These are phyloP conservation scores for Tetraodon nigroviridis DNA, from an alignment of 2,113 vertebrate species.

Conservation along the genomic window DNA sequence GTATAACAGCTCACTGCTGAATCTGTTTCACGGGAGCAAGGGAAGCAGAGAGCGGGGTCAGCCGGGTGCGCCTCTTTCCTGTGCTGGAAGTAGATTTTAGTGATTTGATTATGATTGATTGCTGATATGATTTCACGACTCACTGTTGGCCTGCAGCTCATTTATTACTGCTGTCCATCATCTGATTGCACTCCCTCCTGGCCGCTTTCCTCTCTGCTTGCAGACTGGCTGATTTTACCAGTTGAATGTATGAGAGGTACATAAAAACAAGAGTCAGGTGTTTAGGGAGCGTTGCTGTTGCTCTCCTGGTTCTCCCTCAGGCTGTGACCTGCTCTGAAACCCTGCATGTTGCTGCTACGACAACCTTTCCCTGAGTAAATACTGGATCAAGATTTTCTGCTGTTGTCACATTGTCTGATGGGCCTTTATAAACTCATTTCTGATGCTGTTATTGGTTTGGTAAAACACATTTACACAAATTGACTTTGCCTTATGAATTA, in stretches of 20 bases:
- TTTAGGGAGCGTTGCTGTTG: background rate
- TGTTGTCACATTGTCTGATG: background rate
- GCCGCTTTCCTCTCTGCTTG: constrained; percentile 9
- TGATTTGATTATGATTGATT: constrained; percentile 67
- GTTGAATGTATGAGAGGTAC: background rate
- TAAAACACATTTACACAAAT: background rate
- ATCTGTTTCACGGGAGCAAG: background rate
- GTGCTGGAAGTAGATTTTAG: constrained; percentile 58
- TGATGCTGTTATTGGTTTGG: background rate
- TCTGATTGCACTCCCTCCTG: constrained; percentile 21
- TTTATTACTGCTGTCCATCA: constrained; percentile 63
- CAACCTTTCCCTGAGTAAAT: constrained; percentile 4
- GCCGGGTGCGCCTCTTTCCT: constrained; percentile 16
- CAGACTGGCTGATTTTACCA: background rate
- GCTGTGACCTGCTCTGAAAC: constrained; percentile 13
- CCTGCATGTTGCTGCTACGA: constrained; percentile 1
- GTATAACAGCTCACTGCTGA: constrained; percentile 6
- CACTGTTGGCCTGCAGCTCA: constrained; percentile 59
- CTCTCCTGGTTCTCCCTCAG: constrained; percentile 12
- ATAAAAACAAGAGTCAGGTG: background rate
- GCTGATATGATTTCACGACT: constrained; percentile 66
- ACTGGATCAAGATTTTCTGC: background rate
- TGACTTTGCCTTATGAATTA: background rate
- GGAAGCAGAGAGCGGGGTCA: background rate
- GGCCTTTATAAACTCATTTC: too few species aligned